These are phyloP conservation scores for Coptotermes formosanus DNA, from an alignment of 1,140 invertebrate genomes.

Conservation along the genomic window DNA sequence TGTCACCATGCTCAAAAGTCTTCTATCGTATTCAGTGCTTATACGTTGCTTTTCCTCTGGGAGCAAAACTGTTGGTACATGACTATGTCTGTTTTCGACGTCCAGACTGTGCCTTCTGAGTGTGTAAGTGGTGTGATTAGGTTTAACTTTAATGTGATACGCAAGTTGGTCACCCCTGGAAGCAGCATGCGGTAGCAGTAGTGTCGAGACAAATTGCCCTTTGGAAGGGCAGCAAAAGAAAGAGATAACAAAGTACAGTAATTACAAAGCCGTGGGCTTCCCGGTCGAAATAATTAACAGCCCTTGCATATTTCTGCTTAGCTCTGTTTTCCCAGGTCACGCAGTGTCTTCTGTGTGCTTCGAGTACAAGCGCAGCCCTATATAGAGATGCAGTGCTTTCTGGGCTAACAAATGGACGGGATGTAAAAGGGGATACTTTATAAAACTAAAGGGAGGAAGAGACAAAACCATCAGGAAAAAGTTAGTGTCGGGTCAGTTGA, in stretches of 20 bases:
- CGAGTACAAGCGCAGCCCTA: neutral
- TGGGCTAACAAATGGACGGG: neutral
- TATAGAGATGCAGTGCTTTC: neutral
- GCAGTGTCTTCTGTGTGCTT: constrained; percentile 4
- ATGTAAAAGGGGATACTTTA: neutral
- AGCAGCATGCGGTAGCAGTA: neutral
- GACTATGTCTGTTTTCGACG: no score
- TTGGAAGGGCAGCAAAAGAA: neutral
- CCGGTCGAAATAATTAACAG: constrained; percentile 7
- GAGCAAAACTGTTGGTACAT: no score
- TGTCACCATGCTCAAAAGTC: no score
- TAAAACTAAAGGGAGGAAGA: neutral
- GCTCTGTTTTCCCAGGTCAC: neutral
- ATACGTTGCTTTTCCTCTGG: no score
- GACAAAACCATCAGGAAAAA: neutral
- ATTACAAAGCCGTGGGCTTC: constrained; percentile 3
- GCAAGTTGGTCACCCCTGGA: neutral
- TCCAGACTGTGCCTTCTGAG: no score
- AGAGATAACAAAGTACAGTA: constrained; percentile 8
- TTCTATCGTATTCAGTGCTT: no score
- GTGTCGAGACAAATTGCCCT: constrained; percentile 8
- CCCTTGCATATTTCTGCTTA: constrained; percentile 6
- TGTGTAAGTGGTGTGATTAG: no score
- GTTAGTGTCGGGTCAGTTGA: neutral
- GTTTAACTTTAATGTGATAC: no score